Percentiles rank a stretch among this genome's conserved stretches.
Conservation (phyloP, 2,888 invertebrate genomes). For the Bellardia bayeri region DNA sequence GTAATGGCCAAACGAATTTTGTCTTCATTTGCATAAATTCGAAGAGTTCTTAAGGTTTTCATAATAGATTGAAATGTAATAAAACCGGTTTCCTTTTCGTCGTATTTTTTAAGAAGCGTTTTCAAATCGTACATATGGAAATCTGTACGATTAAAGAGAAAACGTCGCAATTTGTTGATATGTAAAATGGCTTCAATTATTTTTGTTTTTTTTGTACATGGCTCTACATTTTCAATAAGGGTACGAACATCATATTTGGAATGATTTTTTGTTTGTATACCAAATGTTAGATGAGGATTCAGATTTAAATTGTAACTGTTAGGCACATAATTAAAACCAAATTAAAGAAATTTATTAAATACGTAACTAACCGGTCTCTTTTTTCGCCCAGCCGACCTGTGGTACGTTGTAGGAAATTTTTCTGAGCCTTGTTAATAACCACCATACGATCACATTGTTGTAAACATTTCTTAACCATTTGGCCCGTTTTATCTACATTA, state of each 20-base stretch:
- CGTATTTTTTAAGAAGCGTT: constrained; percentile 74
- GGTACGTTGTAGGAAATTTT: constrained; percentile 77
- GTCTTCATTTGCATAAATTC: constrained; percentile 74
- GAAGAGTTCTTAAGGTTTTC: constrained; percentile 74
- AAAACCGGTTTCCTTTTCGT: constrained; percentile 74
- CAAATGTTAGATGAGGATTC: constrained; percentile 74
- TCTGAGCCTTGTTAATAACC: constrained; percentile 78
- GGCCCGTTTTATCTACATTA: constrained; percentile 75
- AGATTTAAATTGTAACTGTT: constrained; percentile 66
- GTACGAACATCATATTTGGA: constrained; percentile 75
- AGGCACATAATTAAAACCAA: neutral
- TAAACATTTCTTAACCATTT: constrained; percentile 76
- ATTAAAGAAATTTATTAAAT: neutral
- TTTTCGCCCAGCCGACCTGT: constrained; percentile 76
- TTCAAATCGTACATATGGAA: constrained; percentile 77
- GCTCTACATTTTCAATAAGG: constrained; percentile 76
- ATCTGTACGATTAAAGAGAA: constrained; percentile 74
- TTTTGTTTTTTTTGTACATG: constrained; percentile 71
- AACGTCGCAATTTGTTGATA: constrained; percentile 77
- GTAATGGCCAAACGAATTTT: constrained; percentile 75
- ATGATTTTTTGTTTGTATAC: constrained; percentile 55
- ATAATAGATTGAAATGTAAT: constrained; percentile 74
- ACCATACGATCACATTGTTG: constrained; percentile 75
- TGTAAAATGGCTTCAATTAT: constrained; percentile 76
- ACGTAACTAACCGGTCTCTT: constrained; percentile 74